These are phyloP conservation scores for Bombus waltoni DNA, from an alignment of 1,140 invertebrate species.

Conservation along the genomic window DNA sequence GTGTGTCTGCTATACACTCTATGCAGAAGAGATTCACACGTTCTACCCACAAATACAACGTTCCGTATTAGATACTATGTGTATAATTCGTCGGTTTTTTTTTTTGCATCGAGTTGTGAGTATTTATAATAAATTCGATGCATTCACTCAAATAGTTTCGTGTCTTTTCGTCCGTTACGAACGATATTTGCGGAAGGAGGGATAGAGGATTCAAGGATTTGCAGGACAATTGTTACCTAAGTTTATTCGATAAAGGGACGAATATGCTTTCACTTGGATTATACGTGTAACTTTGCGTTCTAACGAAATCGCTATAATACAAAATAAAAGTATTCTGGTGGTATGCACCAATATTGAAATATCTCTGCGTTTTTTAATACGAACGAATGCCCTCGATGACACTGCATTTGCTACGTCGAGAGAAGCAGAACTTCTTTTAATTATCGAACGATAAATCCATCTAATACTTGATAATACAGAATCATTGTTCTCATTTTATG, in stretches of 20 bases:
- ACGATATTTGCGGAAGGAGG: background rate
- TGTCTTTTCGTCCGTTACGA: background rate
- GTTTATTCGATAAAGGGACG: background rate
- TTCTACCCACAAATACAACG: conserved; percentile 12
- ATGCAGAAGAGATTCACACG: background rate
- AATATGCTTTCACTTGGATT: background rate
- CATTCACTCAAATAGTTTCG: background rate
- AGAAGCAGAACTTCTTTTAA: background rate
- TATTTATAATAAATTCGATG: conserved; percentile 1
- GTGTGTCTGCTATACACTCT: background rate
- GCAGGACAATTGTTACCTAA: background rate
- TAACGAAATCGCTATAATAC: conserved; percentile 3
- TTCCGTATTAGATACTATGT: background rate
- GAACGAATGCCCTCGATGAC: conserved; percentile 19
- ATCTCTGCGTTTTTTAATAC: conserved; percentile 1
- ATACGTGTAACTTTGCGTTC: background rate
- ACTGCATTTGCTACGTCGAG: conserved; percentile 39
- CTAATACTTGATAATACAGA: background rate
- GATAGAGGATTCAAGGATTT: background rate
- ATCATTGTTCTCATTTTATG: background rate
- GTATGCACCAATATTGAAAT: background rate
- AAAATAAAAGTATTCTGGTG: background rate
- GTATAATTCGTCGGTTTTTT: conserved; percentile 13
- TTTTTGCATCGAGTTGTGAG: background rate
- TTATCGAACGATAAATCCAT: background rate